Evolutionary conservation across 1,140 invertebrate genomes (phyloP).

Genomic region (Brachystomella parvula): DNA sequence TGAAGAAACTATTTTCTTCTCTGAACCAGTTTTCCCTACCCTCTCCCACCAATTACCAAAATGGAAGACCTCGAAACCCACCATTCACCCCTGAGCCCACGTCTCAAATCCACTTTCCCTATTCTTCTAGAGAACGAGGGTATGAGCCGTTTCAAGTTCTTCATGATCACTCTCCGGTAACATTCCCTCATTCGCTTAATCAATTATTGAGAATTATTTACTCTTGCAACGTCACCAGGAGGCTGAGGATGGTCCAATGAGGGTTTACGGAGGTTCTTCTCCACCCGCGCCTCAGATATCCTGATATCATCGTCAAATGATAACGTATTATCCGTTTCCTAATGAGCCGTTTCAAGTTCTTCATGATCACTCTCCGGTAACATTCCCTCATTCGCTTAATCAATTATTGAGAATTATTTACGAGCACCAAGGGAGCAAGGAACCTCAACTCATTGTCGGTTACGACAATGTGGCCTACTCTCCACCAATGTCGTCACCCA

Average conservation of each 20-base stretch:
- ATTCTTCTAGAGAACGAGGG: not conserved
- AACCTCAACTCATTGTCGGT: not conserved
- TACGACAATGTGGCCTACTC: not conserved
- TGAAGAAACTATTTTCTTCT: not conserved
- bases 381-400: not conserved
- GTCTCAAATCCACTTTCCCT: not conserved
- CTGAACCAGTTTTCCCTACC: not conserved
- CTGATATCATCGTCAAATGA: no score
- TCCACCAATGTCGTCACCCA: not conserved
- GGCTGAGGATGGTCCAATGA: no score
- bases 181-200: not conserved
- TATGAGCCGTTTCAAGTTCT: not conserved
- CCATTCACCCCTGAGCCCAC: not conserved
- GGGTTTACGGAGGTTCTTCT: no score
- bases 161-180: no score
- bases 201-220: slow-evolving; percentile 8
- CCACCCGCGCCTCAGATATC: no score
- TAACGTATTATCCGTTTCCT: no score
- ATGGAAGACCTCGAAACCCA: not conserved
- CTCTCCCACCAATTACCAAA: not conserved
- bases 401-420: slow-evolving; percentile 8
- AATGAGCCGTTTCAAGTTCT: no score
- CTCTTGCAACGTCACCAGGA: no score
- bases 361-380: no score
- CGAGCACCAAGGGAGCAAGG: not conserved